Evolutionary conservation across 2,888 invertebrate genomes (phyloP).

Genomic region (Campoplex capitator): DNA sequence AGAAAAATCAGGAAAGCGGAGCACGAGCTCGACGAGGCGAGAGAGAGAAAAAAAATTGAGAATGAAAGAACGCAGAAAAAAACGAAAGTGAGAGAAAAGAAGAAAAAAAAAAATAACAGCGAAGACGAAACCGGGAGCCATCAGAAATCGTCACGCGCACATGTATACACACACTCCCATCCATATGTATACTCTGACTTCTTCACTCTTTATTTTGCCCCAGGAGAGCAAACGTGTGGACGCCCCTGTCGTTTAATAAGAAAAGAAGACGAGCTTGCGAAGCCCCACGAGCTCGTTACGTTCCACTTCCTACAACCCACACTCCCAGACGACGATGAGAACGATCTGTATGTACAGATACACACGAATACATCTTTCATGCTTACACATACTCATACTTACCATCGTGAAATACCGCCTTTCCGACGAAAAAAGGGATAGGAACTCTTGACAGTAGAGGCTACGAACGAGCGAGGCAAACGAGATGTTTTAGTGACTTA

Average conservation of each 20-base stretch:
- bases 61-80: slow-evolving; percentile 38
- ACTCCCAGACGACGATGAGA: slow-evolving; percentile 61
- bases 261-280: slow-evolving; percentile 67
- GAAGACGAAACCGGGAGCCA: slow-evolving; percentile 66
- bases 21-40: slow-evolving; percentile 54
- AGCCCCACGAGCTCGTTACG: slow-evolving; percentile 69
- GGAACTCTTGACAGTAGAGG: slow-evolving; percentile 48
- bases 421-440: slow-evolving; percentile 58
- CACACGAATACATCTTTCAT: not conserved
- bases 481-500: slow-evolving; percentile 56
- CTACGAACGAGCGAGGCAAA: slow-evolving; percentile 35
- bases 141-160: slow-evolving; percentile 43
- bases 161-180: slow-evolving; percentile 13
- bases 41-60: slow-evolving; percentile 41
- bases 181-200: not conserved
- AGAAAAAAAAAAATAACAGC: slow-evolving; percentile 26
- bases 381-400: slow-evolving; percentile 6
- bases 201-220: slow-evolving; percentile 36
- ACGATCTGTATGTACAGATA: slow-evolving; percentile 36
- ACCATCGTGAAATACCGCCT: slow-evolving; percentile 56
- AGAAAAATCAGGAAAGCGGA: slow-evolving; percentile 55
- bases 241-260: slow-evolving; percentile 68
- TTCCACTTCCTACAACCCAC: slow-evolving; percentile 64
- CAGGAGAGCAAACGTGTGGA: slow-evolving; percentile 57
- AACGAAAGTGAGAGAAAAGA: slow-evolving; percentile 39